Evolutionary conservation across 2,797 vertebrate genomes (phyloP).

Genomic region (Telmatherina bonti): DNA sequence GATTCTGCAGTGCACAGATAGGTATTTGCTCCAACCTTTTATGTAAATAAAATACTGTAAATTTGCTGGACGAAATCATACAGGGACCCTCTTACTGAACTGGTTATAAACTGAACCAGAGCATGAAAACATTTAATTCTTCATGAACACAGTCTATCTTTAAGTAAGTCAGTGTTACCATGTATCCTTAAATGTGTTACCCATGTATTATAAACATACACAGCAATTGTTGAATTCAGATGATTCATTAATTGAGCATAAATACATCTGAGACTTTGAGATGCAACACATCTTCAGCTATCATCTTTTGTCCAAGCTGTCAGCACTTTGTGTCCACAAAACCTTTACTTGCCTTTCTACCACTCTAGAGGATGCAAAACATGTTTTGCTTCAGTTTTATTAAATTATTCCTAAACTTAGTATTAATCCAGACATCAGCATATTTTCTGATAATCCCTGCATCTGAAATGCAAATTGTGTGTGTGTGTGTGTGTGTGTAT

Average conservation of each 20-base stretch:
- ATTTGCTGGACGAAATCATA: not conserved
- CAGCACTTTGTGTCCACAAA: slow-evolving; percentile 8
- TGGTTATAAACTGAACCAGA: not conserved
- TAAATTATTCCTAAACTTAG: slow-evolving; percentile 6
- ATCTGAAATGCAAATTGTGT: slow-evolving; percentile 23
- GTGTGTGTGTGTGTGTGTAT: too few species aligned
- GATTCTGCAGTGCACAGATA: not conserved
- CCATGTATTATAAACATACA: not conserved
- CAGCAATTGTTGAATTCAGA: not conserved
- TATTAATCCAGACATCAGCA: slow-evolving; percentile 16
- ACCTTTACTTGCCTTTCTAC: not conserved
- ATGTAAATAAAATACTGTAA: not conserved
- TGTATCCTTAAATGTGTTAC: not conserved
- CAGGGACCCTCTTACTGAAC: not conserved
- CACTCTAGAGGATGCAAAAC: not conserved
- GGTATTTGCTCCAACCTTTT: not conserved
- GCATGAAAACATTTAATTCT: not conserved
- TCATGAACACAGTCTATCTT: not conserved
- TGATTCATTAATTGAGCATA: not conserved
- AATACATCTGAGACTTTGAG: not conserved
- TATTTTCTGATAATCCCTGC: slow-evolving; percentile 20
- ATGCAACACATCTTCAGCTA: slow-evolving; percentile 1
- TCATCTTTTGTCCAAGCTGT: not conserved
- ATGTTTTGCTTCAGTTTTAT: slow-evolving; percentile 10
- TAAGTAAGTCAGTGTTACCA: not conserved